Evolutionary conservation across 2,888 invertebrate species (phyloP), one percentile per base, ranked within the genome.

Genomic region (Parapristionchus giblindavisi): DNA sequence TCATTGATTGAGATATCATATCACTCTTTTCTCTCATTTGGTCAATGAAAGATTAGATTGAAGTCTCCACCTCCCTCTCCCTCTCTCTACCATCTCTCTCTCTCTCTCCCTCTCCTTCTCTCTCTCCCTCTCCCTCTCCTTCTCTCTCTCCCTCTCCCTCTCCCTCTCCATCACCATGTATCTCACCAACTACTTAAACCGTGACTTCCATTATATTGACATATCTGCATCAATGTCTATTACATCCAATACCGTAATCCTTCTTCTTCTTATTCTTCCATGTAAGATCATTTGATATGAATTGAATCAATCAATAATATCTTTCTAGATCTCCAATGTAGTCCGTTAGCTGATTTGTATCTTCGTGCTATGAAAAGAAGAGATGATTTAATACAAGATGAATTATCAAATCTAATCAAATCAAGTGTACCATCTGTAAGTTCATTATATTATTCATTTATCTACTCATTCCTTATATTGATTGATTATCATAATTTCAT

Each of bases 371-470:
- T 66, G 14, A n/a, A 38, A 11, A 52, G 43, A 38, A 32, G 54
- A 27, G 70, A 70, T 8, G 29, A 27, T 2, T 36, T 70, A 27
- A 52, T 70, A 2, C 38, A 70, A 38, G 54, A 54, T 17, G 38
- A 54, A 38, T 21, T 70, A 21, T 38, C 3, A 2, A 43, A 52
- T 29, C 70, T 70, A 2, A 70, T 70, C 34, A 27, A 17, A 21
- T 54, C 52, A 8, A 38, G 38, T 21, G 70, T 70, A 4, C 70
- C 70, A 24, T 29, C 32, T 36, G 70, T 70, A 21, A 70, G 70
- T 52, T 3, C 43, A 21, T 8, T 36, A 21, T n/a, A n/a, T 51
- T 32, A 14, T 48, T 11, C 48, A 48, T 48, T 14, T 14, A 48
- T 48, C 21, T 48, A 21, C 48, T 14, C 21, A 48, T 14, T 14